Percentiles rank a stretch among this genome's conserved stretches.
Conservation (phyloP, 2,888 invertebrate species). For the Diarsia dahlii region DNA sequence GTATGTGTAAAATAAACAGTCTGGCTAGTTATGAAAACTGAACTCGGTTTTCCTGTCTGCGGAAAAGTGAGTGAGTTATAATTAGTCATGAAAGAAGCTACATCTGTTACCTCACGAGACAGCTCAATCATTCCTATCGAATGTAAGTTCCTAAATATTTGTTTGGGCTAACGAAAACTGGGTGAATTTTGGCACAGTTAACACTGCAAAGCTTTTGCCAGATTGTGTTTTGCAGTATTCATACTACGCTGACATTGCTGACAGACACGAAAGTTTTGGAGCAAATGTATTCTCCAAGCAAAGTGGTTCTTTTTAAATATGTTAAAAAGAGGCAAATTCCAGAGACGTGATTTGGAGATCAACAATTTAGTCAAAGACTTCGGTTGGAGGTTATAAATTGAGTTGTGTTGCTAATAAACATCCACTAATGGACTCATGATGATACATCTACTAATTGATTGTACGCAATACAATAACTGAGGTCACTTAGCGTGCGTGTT, state of each 20-base stretch:
- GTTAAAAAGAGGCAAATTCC: background rate
- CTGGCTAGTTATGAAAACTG: slow-evolving; percentile 45
- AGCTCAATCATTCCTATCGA: slow-evolving; percentile 19
- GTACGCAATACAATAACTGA: slow-evolving; percentile 39
- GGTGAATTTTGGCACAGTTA: slow-evolving; percentile 52
- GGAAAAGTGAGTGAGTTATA: slow-evolving; percentile 16
- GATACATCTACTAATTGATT: slow-evolving; percentile 32
- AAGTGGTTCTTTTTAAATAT: background rate
- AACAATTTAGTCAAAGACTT: background rate
- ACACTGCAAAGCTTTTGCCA: slow-evolving; percentile 26
- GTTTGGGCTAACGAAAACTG: slow-evolving; percentile 30
- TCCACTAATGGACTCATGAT: slow-evolving; percentile 25
- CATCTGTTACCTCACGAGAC: slow-evolving; percentile 4
- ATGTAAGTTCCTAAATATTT: slow-evolving; percentile 28
- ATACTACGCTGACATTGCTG: slow-evolving; percentile 20
- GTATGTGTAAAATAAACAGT: slow-evolving; percentile 57
- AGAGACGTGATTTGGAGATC: background rate
- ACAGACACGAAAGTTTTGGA: slow-evolving; percentile 13
- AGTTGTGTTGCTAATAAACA: slow-evolving; percentile 28
- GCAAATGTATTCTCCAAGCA: background rate
- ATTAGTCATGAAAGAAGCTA: slow-evolving; percentile 13
- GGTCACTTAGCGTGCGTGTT: slow-evolving; percentile 31
- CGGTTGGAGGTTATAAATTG: background rate
- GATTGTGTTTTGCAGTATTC: slow-evolving; percentile 27
- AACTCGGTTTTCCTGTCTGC: slow-evolving; percentile 23